Base-by-base conservation (phyloP, 2,113 vertebrate genomes). In the Picathartes gymnocephalus region DNA sequence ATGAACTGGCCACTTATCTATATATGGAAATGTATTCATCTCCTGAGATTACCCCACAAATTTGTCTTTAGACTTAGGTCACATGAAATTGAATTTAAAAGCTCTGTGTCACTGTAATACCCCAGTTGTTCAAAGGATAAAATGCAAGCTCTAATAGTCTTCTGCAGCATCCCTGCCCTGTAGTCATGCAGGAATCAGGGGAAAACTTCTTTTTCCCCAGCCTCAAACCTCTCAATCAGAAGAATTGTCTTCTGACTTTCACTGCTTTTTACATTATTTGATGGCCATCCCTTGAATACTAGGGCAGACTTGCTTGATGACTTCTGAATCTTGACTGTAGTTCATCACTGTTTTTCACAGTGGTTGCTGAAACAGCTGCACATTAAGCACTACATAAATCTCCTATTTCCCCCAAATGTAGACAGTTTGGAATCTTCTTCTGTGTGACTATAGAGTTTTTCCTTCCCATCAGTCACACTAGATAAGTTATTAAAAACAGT, bases 351-450 rank as follows among this genome's bases (percentile, higher is more conserved):
- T 42, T 94, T 94, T 84, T 66, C 82, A 93, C 85, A 74, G 78
- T 33, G 45, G 44, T 28, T 94, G 82, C 72, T 90, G 80, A 88
- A 96, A 92, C 80, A 86, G 76, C 64, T 95, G 79, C 65, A 50
- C 22, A 40, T 68, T 83, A 95, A 90, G 64, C 92, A 18, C 56
- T 74, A 45, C 88, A 96, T 94, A 92, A 97, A 95, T 90, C 92
- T 95, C 66, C 31, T 35, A 12, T 90, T 95, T 88, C 42, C 48
- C 85, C 79, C 3, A 4, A 88, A 92, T 8, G 2, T 76, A 93
- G 95, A 93, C 92, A 90, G 81, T 88, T 92, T 95, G 92, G 90
- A 94, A 95, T 92, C 88, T 57, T 92, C 74, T 86, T 81, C 80
- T 93, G 53, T 93, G 69, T 56, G 80, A 90, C 90, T 94, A 88